Percentiles rank a stretch among this genome's conserved stretches.
Conservation (phyloP, 2,797 vertebrate genomes). For the Xenopus petersii region DNA sequence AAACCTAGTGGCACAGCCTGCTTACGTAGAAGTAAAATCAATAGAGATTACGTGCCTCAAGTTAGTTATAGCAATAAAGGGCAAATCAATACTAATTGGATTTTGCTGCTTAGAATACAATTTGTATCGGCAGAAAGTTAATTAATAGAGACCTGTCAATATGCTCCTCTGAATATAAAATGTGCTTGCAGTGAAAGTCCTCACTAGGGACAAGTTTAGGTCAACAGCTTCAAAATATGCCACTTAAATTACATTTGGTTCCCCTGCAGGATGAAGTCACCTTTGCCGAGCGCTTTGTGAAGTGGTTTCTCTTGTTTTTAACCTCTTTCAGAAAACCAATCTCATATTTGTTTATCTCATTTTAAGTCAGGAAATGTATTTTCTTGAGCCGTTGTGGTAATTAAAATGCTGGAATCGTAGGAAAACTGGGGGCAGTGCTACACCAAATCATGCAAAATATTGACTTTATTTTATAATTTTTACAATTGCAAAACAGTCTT, state of each 20-base stretch:
- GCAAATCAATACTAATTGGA: constrained; percentile 66
- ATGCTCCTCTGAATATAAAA: constrained; percentile 57
- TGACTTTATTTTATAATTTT: too few species aligned
- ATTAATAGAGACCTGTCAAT: constrained; percentile 67
- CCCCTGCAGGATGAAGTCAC: neutral
- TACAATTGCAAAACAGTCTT: too few species aligned
- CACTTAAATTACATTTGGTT: neutral
- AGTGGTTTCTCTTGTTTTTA: neutral
- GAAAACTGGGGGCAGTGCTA: too few species aligned
- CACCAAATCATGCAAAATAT: too few species aligned
- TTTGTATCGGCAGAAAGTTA: constrained; percentile 67
- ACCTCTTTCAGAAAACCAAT: too few species aligned
- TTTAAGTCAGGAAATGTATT: too few species aligned
- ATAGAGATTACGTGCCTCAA: constrained; percentile 53
- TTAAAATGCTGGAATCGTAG: too few species aligned
- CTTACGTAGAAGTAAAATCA: constrained; percentile 52
- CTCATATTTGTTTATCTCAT: too few species aligned
- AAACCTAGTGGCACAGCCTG: neutral
- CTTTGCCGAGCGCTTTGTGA: neutral
- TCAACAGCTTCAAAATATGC: constrained; percentile 6
- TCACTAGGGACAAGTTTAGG: constrained; percentile 40
- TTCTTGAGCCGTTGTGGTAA: too few species aligned
- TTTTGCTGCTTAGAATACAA: constrained; percentile 68
- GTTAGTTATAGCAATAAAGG: constrained; percentile 60
- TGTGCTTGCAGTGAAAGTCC: constrained; percentile 51